Evolutionary conservation across 37 sponge, comb jelly and placozoan species (phyloP).

Genomic region (Hormiphora californensis): DNA sequence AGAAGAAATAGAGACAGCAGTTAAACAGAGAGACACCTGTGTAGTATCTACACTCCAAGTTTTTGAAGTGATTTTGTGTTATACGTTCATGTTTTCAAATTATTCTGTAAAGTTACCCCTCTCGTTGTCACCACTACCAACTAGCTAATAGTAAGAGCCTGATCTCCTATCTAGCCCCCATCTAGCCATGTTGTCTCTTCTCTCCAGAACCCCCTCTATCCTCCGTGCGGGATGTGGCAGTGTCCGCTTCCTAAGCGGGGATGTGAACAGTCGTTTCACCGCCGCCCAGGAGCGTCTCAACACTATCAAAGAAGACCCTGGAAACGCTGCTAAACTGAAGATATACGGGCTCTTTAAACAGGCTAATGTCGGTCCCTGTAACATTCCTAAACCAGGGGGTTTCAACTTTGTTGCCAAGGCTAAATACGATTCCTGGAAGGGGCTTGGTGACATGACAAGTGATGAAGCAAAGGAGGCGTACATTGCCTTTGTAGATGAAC

Average conservation of each 20-base stretch:
- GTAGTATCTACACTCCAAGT: too few relatives aligned
- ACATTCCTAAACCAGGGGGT: conserved; percentile 72
- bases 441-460: conserved; percentile 62
- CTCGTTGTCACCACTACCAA: too few relatives aligned
- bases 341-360: conserved; percentile 90
- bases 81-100: too few relatives aligned
- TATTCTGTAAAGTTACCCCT: too few relatives aligned
- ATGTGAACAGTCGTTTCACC: conserved; percentile 57
- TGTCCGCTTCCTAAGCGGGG: too few relatives aligned
- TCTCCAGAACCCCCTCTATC: too few relatives aligned
- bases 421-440: conserved; percentile 90
- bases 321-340: conserved; percentile 81
- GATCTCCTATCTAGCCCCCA: too few relatives aligned
- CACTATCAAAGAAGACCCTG: conserved; percentile 78
- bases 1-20: conserved; percentile 25
- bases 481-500: conserved; percentile 63
- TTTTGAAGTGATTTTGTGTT: too few relatives aligned
- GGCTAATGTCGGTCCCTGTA: conserved; percentile 79
- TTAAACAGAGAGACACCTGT: too few relatives aligned
- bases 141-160: too few relatives aligned
- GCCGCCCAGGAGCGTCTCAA: conserved; percentile 68
- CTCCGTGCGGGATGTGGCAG: too few relatives aligned
- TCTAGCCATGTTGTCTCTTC: too few relatives aligned
- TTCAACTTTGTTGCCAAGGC: conserved; percentile 90
- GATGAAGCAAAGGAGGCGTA: conserved; percentile 64